Evolutionary conservation across 2,888 invertebrate genomes (phyloP).

Genomic region (Nycteola revayana): DNA sequence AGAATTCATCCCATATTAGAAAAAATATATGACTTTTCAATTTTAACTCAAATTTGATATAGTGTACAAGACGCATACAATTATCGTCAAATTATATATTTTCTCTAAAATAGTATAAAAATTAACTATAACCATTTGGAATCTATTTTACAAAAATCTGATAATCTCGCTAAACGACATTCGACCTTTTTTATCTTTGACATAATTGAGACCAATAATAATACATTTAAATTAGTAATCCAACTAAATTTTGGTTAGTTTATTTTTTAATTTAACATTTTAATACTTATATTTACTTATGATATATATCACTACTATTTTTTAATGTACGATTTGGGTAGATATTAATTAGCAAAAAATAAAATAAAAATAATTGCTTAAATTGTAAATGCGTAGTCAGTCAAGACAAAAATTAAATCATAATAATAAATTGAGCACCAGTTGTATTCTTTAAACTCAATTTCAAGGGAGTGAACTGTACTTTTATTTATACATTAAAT

Average conservation of each 20-base stretch:
- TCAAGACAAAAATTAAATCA: slow-evolving; percentile 32
- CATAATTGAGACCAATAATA: slow-evolving; percentile 74
- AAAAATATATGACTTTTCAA: too few relatives aligned
- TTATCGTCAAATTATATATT: slow-evolving; percentile 11
- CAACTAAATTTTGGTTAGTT: slow-evolving; percentile 74
- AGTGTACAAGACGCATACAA: too few relatives aligned
- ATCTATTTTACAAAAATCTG: slow-evolving; percentile 8
- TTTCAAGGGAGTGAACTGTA: too few relatives aligned
- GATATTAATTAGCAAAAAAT: slow-evolving; percentile 10
- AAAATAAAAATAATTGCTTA: slow-evolving; percentile 18
- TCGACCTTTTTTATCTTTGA: slow-evolving; percentile 67
- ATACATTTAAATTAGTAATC: slow-evolving; percentile 49
- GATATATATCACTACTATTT: slow-evolving; percentile 63
- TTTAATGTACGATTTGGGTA: slow-evolving; percentile 27
- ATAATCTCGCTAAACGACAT: slow-evolving; percentile 35
- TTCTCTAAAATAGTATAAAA: slow-evolving; percentile 20
- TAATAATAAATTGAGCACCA: slow-evolving; percentile 42
- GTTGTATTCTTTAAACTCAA: slow-evolving; percentile 28
- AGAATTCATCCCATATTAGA: slow-evolving; percentile 19
- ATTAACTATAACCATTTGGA: slow-evolving; percentile 20
- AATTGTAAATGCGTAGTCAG: slow-evolving; percentile 45
- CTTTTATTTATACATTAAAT: too few relatives aligned
- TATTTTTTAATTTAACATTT: slow-evolving; percentile 56
- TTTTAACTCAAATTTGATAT: too few relatives aligned
- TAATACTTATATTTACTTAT: slow-evolving; percentile 54